phyloP scores from a whole-genome alignment of 2,797 vertebrate species.

The Gallinago stenura region DNA sequence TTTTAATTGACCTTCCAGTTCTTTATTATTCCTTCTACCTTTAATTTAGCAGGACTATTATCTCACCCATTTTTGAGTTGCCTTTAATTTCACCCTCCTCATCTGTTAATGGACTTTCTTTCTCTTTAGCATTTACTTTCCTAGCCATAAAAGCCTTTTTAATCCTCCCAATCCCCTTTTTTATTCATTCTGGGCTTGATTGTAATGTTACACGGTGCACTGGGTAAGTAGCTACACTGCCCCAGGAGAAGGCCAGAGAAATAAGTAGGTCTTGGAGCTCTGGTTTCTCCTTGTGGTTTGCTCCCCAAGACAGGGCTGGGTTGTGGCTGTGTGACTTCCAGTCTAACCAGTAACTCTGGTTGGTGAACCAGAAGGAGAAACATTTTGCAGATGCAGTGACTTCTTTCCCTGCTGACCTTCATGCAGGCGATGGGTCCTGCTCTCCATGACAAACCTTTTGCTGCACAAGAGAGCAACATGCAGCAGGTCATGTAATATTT shows the following conservation, averaged over 20 bases:
- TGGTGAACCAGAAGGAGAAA: not conserved
- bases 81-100: constrained; percentile 15
- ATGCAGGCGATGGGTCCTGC: not conserved
- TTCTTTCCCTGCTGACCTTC: not conserved
- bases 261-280: not conserved
- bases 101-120: constrained; percentile 12
- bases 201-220: not conserved
- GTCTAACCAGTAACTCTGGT: not conserved
- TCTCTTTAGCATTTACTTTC: constrained; percentile 4
- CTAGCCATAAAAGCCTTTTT: not conserved
- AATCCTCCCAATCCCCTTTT: not conserved
- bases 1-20: not conserved
- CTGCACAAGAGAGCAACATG: not conserved
- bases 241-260: not conserved
- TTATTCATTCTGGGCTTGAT: constrained; percentile 11
- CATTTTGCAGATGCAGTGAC: not conserved
- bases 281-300: accelerated
- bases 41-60: not conserved
- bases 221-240: not conserved
- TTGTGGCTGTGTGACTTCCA: not conserved
- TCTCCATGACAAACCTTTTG: not conserved
- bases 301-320: not conserved
- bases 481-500: not conserved
- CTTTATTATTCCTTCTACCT: not conserved
- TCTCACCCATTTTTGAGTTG: not conserved